A percentile compares a stretch with the other conserved stretches of the same genome.
These are phyloP conservation scores for Dromius quadrimaculatus DNA, from an alignment of 2,888 invertebrate species.

Conservation along the genomic window DNA sequence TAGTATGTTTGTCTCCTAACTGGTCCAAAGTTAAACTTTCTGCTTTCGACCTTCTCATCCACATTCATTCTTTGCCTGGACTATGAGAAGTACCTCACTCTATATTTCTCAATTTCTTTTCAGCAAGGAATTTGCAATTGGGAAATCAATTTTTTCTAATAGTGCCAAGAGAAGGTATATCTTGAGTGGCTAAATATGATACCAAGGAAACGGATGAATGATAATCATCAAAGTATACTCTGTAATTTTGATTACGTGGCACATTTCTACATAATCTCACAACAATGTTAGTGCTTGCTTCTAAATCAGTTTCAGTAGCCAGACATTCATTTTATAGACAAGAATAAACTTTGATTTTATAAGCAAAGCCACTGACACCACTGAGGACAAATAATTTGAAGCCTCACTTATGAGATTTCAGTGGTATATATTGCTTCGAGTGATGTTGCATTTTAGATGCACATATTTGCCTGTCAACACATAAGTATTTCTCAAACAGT, in stretches of 20 bases:
- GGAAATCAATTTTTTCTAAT: conserved; percentile 59
- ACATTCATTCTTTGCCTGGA: too few species aligned
- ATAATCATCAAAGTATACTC: conserved; percentile 61
- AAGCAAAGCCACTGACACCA: conserved; percentile 58
- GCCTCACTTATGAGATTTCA: conserved; percentile 63
- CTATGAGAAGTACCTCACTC: conserved; percentile 56
- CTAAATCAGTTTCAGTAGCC: conserved; percentile 59
- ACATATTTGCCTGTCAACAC: conserved; percentile 59
- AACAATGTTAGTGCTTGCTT: conserved; percentile 60
- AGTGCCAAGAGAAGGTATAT: conserved; percentile 60
- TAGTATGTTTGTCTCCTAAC: too few species aligned
- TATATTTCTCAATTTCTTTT: conserved; percentile 57
- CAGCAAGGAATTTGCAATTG: conserved; percentile 59
- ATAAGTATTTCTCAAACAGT: conserved; percentile 55
- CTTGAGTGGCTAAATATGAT: conserved; percentile 56
- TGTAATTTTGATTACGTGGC: conserved; percentile 58
- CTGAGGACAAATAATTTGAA: conserved; percentile 58
- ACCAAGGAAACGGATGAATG: conserved; percentile 59
- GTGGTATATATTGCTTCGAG: conserved; percentile 60
- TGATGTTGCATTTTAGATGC: conserved; percentile 55
- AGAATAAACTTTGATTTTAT: conserved; percentile 61
- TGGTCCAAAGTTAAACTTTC: too few species aligned
- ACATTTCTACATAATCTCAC: conserved; percentile 59
- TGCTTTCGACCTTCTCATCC: too few species aligned
- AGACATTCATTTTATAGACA: conserved; percentile 57